These are phyloP conservation scores for Oryzias woworae DNA, from an alignment of 2,113 vertebrate species.

Conservation along the genomic window DNA sequence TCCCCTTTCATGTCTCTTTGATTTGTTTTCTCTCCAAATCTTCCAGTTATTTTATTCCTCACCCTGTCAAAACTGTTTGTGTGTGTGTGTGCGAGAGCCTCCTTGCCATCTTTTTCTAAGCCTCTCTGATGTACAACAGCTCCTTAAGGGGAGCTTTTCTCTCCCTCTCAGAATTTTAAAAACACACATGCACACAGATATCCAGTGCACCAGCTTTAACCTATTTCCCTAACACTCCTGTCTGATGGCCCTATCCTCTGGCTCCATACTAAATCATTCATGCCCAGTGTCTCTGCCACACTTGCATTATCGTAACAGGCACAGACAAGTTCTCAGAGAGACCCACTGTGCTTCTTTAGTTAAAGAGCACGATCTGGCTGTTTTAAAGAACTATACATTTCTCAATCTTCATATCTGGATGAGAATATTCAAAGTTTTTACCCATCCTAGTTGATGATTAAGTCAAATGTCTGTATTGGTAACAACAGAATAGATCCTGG, in stretches of 20 bases:
- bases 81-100: conserved; percentile 40
- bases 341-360: conserved; percentile 32
- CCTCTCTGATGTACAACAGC: conserved; percentile 72
- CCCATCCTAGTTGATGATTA: conserved; percentile 8
- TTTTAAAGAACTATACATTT: conserved; percentile 24
- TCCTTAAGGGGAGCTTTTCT: conserved; percentile 70
- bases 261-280: conserved; percentile 60
- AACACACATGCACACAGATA: conserved; percentile 33
- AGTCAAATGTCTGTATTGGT: conserved; percentile 28
- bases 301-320: conserved; percentile 51
- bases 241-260: conserved; percentile 51
- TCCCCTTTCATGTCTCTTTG: conserved; percentile 64
- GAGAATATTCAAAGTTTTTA: neutral
- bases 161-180: conserved; percentile 22
- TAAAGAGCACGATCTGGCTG: conserved; percentile 5
- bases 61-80: conserved; percentile 63
- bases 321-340: conserved; percentile 31
- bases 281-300: conserved; percentile 61
- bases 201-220: conserved; percentile 59
- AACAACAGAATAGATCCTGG: conserved; percentile 36
- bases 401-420: conserved; percentile 15
- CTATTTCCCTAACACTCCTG: conserved; percentile 57
- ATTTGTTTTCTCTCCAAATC: conserved; percentile 74
- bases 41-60: conserved; percentile 73
- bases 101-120: conserved; percentile 63